Percentiles rank a stretch among this genome's conserved stretches.
Conservation (phyloP, 2,797 vertebrate genomes). For the Eulemur mongoz region DNA sequence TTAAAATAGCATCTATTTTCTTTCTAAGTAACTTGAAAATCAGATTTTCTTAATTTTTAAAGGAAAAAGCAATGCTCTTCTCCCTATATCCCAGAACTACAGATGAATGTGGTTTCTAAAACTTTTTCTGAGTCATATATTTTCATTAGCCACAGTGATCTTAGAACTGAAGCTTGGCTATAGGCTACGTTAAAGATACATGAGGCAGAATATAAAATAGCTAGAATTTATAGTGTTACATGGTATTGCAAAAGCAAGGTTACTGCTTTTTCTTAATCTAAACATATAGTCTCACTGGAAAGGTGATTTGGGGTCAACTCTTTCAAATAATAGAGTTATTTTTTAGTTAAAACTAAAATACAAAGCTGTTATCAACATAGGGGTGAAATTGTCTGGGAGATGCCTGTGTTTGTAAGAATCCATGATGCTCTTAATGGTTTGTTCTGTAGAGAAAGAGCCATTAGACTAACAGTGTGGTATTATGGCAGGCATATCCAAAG, state of each 20-base stretch:
- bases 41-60: slow-evolving; percentile 41
- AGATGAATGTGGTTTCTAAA: slow-evolving; percentile 34
- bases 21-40: neutral
- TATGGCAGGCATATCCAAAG: neutral
- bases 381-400: neutral
- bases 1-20: neutral
- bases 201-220: slow-evolving; percentile 65
- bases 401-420: neutral
- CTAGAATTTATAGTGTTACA: neutral
- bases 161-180: slow-evolving; percentile 47
- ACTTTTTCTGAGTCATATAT: slow-evolving; percentile 17
- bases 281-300: neutral
- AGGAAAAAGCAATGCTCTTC: neutral
- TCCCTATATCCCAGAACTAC: neutral
- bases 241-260: slow-evolving; percentile 18
- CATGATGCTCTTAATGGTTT: neutral
- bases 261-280: slow-evolving; percentile 11
- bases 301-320: slow-evolving; percentile 5
- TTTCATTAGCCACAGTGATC: slow-evolving; percentile 21
- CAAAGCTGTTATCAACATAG: neutral
- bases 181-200: slow-evolving; percentile 64
- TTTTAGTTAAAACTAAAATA: slow-evolving; percentile 34
- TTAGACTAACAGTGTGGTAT: neutral
- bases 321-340: slow-evolving; percentile 33
- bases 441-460: neutral